Conservation (phyloP, 2,888 invertebrate species). For the Allygus modestus region DNA sequence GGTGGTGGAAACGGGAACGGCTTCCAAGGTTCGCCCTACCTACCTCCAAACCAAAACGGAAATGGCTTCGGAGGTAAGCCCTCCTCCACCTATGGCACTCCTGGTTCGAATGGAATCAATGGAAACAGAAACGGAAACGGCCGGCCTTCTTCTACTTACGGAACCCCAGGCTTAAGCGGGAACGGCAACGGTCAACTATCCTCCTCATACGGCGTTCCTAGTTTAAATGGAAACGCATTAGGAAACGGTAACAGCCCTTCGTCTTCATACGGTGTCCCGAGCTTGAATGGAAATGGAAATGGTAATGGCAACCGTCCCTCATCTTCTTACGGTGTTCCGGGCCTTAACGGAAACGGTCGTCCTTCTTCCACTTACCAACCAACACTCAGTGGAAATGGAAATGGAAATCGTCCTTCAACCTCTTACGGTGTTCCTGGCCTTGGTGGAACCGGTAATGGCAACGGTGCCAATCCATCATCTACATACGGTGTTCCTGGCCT, state of each 20-base stretch:
- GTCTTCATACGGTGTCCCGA: constrained; percentile 53
- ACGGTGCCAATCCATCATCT: constrained; percentile 62
- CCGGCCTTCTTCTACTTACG: constrained; percentile 62
- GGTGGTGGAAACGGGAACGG: constrained; percentile 30
- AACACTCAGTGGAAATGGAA: background rate
- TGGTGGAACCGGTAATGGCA: constrained; percentile 59
- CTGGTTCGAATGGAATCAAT: constrained; percentile 63
- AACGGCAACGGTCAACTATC: constrained; percentile 22
- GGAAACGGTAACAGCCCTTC: constrained; percentile 45
- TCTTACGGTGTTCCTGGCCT: constrained; percentile 58
- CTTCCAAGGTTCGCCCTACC: constrained; percentile 11
- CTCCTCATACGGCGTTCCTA: constrained; percentile 12
- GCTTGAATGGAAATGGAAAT: constrained; percentile 45
- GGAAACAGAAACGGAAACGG: background rate
- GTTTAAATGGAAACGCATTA: constrained; percentile 24
- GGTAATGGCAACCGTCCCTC: constrained; percentile 40
- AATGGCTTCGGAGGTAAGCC: background rate
- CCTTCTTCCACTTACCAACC: background rate
- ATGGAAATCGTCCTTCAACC: constrained; percentile 6
- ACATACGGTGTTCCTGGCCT: constrained; percentile 60
- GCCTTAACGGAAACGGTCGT: constrained; percentile 50
- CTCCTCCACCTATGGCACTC: constrained; percentile 35
- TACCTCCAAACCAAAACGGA: constrained; percentile 16
- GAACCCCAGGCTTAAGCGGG: constrained; percentile 38
- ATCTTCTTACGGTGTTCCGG: constrained; percentile 66